phyloP scores from a whole-genome alignment of 2,888 invertebrate species.

The Noctua pronuba region DNA sequence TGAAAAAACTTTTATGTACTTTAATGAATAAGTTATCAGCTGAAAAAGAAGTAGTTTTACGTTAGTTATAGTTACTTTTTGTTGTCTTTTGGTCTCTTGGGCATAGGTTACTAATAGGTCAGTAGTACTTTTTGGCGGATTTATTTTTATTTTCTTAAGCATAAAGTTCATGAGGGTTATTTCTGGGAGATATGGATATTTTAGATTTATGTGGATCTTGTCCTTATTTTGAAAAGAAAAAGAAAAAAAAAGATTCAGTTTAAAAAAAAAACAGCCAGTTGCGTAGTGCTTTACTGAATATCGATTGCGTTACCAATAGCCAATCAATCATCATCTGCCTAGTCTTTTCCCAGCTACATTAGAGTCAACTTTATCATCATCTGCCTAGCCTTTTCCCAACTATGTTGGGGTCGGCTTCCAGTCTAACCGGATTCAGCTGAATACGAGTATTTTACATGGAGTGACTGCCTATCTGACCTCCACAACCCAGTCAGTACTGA shows the following conservation, averaged over 20 bases:
- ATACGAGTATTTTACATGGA: no score
- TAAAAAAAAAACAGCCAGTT: not conserved
- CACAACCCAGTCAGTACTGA: no score
- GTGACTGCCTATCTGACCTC: no score
- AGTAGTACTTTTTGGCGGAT: not conserved
- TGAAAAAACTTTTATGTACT: conserved; percentile 51
- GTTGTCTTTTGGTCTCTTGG: conserved; percentile 7
- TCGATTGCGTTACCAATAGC: not conserved
- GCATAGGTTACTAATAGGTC: not conserved
- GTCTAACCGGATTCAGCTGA: no score
- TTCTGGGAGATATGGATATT: not conserved
- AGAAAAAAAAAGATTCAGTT: not conserved
- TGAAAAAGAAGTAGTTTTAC: conserved; percentile 29
- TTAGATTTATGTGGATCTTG: not conserved
- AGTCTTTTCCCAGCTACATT: not conserved
- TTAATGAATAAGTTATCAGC: conserved; percentile 56
- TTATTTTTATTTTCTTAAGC: not conserved
- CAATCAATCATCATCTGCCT: not conserved
- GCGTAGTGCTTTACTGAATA: not conserved
- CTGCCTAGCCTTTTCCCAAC: no score
- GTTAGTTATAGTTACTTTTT: conserved; percentile 28
- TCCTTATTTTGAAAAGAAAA: not conserved
- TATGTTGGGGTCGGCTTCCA: no score
- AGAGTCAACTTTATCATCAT: no score
- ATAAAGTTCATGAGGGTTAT: not conserved